Percentiles rank a stretch among this genome's conserved stretches.
These are phyloP conservation scores for Raphicerus campestris DNA, from an alignment of 2,113 vertebrate genomes.

Conservation along the genomic window DNA sequence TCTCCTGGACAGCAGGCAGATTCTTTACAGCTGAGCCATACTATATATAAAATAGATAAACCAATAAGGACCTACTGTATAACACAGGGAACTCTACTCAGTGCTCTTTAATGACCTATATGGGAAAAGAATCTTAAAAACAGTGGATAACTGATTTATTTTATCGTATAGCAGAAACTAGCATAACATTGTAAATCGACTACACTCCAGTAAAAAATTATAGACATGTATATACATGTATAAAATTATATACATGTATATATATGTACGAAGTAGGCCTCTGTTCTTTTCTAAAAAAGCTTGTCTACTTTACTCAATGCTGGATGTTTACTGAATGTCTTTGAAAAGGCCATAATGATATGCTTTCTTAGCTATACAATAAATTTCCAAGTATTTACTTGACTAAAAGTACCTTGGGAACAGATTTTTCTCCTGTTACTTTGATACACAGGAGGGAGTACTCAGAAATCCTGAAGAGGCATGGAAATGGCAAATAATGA, in stretches of 20 bases:
- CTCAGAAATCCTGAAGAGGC: slow-evolving; percentile 55
- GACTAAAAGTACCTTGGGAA: slow-evolving; percentile 55
- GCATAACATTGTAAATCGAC: background rate
- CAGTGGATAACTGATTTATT: background rate
- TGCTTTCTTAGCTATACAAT: slow-evolving; percentile 15
- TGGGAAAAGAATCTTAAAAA: background rate
- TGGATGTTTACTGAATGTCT: slow-evolving; percentile 39
- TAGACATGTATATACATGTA: too few species aligned
- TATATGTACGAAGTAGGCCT: background rate
- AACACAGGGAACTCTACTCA: background rate
- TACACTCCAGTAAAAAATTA: background rate
- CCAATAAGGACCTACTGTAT: background rate
- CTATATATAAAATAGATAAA: background rate
- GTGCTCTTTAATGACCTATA: background rate
- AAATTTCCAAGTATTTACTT: slow-evolving; percentile 60
- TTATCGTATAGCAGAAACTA: background rate
- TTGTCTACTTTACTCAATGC: background rate
- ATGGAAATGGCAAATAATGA: slow-evolving; percentile 49
- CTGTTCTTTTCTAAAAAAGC: background rate
- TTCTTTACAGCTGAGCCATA: background rate
- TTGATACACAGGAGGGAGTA: background rate
- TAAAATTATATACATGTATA: too few species aligned
- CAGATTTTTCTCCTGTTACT: slow-evolving; percentile 53
- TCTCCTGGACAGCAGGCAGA: background rate
- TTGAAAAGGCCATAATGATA: slow-evolving; percentile 48